Evolutionary conservation across 2,888 invertebrate species (phyloP).

Genomic region (Meghimatium bilineatum): DNA sequence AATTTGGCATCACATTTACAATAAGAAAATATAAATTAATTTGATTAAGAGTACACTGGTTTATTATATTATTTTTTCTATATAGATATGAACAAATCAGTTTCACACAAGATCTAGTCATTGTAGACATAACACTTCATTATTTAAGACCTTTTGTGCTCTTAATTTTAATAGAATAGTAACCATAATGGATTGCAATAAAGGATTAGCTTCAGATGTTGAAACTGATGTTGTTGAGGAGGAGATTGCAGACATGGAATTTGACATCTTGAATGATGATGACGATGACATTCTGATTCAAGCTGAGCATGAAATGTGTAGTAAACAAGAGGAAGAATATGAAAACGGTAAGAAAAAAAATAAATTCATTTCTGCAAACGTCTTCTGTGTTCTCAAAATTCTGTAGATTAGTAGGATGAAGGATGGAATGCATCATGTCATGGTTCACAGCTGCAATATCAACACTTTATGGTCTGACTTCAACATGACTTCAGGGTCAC

Average conservation of each 20-base stretch:
- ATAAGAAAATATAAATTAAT: too few species aligned
- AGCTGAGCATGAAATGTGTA: background rate
- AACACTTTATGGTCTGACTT: too few species aligned
- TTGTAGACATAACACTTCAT: background rate
- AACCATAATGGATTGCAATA: background rate
- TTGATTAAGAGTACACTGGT: too few species aligned
- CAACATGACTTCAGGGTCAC: too few species aligned
- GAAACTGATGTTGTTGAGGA: background rate
- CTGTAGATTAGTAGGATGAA: too few species aligned
- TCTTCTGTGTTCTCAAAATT: background rate
- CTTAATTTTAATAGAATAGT: background rate
- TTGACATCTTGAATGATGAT: constrained; percentile 19
- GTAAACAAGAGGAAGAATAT: background rate
- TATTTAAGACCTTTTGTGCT: background rate
- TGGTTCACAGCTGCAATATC: background rate
- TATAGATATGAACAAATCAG: background rate
- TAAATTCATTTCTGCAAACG: background rate
- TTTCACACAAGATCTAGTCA: background rate
- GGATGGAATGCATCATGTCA: too few species aligned
- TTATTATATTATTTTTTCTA: background rate
- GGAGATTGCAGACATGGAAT: background rate
- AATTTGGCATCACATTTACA: too few species aligned
- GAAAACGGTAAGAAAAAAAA: constrained; percentile 17
- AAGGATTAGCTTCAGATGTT: background rate
- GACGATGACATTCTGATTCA: constrained; percentile 16